phyloP scores from a whole-genome alignment of 2,797 vertebrate genomes.

The Merluccius polli region DNA sequence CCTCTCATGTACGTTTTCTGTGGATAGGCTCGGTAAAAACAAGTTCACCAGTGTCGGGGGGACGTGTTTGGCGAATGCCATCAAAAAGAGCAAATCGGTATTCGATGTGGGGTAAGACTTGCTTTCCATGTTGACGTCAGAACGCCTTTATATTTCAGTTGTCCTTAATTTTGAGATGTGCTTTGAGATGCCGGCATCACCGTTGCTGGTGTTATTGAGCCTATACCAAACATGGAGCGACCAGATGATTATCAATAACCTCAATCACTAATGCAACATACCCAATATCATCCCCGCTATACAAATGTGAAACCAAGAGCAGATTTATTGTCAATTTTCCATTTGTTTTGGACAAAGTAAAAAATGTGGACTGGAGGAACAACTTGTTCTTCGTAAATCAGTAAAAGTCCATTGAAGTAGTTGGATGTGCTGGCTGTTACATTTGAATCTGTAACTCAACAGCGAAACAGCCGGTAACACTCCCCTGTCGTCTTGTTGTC shows the following conservation, averaged over 20 bases:
- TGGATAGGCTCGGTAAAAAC: constrained; percentile 84
- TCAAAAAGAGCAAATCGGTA: constrained; percentile 85
- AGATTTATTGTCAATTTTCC: background rate
- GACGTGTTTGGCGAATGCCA: constrained; percentile 76
- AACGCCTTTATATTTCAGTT: background rate
- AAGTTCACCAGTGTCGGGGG: constrained; percentile 83
- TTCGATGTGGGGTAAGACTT: constrained; percentile 84
- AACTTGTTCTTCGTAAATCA: no score
- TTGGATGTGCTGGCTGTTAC: background rate
- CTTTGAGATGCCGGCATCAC: background rate
- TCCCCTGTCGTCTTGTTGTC: background rate
- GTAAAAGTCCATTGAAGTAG: no score
- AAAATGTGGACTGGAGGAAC: background rate
- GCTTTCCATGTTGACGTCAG: background rate
- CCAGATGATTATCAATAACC: background rate
- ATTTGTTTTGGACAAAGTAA: background rate
- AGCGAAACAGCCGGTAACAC: background rate
- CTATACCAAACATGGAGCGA: background rate
- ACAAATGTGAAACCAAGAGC: background rate
- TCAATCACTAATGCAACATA: background rate
- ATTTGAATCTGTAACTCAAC: background rate
- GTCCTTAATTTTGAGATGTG: background rate
- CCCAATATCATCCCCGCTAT: background rate
- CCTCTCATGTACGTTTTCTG: background rate
- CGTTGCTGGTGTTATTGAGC: background rate